Evolutionary conservation across 2,888 invertebrate species (phyloP).

Genomic region (Neria commutata): DNA sequence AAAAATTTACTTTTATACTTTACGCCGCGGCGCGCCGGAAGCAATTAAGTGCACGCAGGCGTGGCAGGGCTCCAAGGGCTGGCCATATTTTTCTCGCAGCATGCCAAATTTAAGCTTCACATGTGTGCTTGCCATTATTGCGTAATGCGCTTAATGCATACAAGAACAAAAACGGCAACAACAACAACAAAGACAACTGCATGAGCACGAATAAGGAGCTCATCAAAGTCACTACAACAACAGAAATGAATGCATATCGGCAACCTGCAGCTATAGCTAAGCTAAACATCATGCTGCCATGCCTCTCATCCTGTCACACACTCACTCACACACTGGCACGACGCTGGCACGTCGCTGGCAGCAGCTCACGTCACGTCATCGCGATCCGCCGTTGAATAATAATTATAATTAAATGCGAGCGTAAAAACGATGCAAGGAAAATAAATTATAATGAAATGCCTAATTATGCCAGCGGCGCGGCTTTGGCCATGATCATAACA

Average conservation of each 20-base stretch:
- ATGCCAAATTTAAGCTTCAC: not conserved
- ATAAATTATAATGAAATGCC: slow-evolving; percentile 1
- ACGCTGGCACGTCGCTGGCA: not conserved
- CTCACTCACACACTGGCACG: no score
- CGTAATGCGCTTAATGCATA: not conserved
- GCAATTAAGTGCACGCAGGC: no score
- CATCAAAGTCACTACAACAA: no score
- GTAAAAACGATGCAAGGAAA: not conserved
- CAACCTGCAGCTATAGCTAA: no score
- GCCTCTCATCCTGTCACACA: not conserved
- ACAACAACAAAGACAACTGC: not conserved
- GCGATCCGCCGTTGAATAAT: not conserved
- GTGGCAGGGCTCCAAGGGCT: not conserved
- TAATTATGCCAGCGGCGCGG: slow-evolving; percentile 1
- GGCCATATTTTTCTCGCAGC: not conserved
- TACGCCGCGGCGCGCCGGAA: no score
- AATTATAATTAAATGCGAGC: slow-evolving; percentile 5
- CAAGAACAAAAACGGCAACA: not conserved
- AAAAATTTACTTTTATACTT: no score
- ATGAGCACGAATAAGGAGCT: no score
- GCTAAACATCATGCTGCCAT: no score
- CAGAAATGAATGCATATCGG: no score
- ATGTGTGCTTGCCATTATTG: not conserved
- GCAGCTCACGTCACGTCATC: slow-evolving; percentile 1
- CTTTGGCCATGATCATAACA: no score